A percentile compares a stretch with the other conserved stretches of the same genome.
Conservation (phyloP, 2,797 vertebrate genomes). For the Eulemur rubriventer region DNA sequence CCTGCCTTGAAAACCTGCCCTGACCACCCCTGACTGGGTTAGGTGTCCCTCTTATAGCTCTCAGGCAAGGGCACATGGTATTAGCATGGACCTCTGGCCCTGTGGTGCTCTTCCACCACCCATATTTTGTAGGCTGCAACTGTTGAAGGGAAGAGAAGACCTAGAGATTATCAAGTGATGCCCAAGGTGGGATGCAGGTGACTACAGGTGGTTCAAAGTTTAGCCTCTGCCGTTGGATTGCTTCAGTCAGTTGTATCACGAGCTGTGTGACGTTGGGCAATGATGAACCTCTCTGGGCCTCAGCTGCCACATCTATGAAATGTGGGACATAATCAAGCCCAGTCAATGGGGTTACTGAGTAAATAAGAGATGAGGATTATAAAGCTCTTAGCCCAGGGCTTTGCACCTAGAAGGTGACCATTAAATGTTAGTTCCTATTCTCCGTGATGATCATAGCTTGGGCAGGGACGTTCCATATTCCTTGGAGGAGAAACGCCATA, state of each 20-base stretch:
- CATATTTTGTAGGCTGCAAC: not conserved
- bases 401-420: not conserved
- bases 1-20: not conserved
- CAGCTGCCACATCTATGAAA: not conserved
- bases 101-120: fast-evolving
- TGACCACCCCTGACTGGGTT: not conserved
- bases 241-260: not conserved
- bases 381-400: not conserved
- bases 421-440: not conserved
- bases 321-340: not conserved
- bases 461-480: not conserved
- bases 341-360: not conserved
- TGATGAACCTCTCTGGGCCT: not conserved
- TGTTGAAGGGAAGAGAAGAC: not conserved
- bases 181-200: not conserved
- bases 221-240: not conserved
- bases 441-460: not conserved
- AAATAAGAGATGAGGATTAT: not conserved
- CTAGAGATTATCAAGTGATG: not conserved
- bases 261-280: not conserved
- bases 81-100: fast-evolving
- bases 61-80: not conserved
- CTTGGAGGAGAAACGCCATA: not conserved
- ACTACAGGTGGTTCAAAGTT: not conserved
- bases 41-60: fast-evolving